phyloP scores from a whole-genome alignment of 2,113 vertebrate species.

The Turnix velox region DNA sequence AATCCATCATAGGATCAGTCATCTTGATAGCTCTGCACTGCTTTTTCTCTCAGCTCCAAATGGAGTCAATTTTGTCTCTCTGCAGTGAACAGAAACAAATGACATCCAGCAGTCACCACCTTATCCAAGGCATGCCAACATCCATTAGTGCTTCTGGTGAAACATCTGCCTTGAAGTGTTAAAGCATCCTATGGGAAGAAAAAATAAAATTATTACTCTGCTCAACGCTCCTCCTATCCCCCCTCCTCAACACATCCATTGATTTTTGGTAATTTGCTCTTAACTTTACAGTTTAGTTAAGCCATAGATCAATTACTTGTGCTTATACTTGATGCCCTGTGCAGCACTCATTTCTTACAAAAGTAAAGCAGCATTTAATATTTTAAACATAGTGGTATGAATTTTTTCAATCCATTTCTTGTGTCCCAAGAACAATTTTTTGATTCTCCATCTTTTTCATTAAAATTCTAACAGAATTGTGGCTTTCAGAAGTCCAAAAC shows the following conservation, averaged over 20 bases:
- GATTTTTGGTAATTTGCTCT: not conserved
- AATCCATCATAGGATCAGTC: conserved; percentile 93
- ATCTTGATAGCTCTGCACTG: conserved; percentile 72
- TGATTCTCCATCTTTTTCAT: not conserved
- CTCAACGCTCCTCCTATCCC: not conserved
- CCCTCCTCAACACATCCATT: not conserved
- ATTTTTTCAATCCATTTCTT: not conserved
- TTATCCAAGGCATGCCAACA: conserved; percentile 67
- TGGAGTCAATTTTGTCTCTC: conserved; percentile 58
- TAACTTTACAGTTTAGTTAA: not conserved
- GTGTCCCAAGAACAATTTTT: not conserved
- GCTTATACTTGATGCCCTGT: not conserved
- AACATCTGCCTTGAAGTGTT: conserved; percentile 9
- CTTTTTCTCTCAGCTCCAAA: conserved; percentile 64
- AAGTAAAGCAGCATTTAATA: not conserved
- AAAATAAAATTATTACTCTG: fast-evolving
- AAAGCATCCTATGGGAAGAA: not conserved
- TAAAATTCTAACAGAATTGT: not conserved
- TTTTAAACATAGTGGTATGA: not conserved
- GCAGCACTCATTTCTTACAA: not conserved
- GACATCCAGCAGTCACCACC: conserved; percentile 64
- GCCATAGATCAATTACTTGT: not conserved
- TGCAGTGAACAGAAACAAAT: conserved; percentile 44
- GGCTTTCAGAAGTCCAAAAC: not conserved
- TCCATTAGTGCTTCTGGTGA: conserved; percentile 64